phyloP scores from a whole-genome alignment of 2,888 invertebrate species.

The Agonopterix alstromeriana region DNA sequence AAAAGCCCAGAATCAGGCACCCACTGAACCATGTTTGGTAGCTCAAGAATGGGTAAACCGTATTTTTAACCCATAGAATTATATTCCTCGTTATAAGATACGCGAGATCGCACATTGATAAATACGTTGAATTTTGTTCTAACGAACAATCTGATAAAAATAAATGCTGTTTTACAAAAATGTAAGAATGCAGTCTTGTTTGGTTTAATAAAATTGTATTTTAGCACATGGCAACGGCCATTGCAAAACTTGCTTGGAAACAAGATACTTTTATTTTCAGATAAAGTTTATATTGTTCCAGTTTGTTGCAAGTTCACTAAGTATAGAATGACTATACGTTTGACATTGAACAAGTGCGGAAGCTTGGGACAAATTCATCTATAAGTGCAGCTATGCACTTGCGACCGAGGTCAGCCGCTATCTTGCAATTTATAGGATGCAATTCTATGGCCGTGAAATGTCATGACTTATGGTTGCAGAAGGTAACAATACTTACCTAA shows the following conservation, averaged over 20 bases:
- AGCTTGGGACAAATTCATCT: conserved; percentile 2
- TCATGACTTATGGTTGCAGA: too few relatives aligned
- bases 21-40: neutral
- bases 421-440: conserved; percentile 2
- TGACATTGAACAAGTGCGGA: conserved; percentile 1
- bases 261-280: too few relatives aligned
- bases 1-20: neutral
- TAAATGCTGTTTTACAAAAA: neutral
- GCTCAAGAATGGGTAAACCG: too few relatives aligned
- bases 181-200: too few relatives aligned
- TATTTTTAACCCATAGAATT: neutral
- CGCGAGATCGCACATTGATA: neutral
- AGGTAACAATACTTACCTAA: too few relatives aligned
- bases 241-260: too few relatives aligned
- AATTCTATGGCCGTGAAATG: neutral
- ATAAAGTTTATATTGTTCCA: too few relatives aligned
- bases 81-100: neutral
- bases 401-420: neutral
- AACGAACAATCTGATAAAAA: neutral
- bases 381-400: neutral
- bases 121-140: neutral
- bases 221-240: too few relatives aligned
- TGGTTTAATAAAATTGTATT: too few relatives aligned
- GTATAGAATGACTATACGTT: too few relatives aligned
- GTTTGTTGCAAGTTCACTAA: too few relatives aligned